phyloP scores from a whole-genome alignment of 30 jellyfish, hydroid and myxozoan genomes.

The Cassiopea xamachana region DNA sequence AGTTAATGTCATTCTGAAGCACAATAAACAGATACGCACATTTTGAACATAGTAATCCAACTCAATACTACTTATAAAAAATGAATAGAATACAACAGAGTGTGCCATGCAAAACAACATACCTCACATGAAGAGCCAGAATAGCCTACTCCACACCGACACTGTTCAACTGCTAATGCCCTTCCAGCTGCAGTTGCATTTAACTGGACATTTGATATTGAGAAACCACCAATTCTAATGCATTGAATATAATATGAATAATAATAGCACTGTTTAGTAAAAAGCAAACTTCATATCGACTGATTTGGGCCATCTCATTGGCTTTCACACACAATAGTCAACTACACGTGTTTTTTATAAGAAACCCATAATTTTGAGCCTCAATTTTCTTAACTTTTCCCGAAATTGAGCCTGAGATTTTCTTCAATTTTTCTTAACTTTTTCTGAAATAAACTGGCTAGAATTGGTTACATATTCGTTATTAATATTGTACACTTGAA shows the following conservation, averaged over 20 bases:
- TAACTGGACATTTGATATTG: slow-evolving; percentile 41
- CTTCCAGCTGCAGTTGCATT: slow-evolving; percentile 38
- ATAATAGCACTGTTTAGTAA: too few species aligned
- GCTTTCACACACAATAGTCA: not conserved
- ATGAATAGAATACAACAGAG: not conserved
- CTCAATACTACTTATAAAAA: not conserved
- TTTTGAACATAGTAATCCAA: too few species aligned
- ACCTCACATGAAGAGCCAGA: slow-evolving; percentile 88
- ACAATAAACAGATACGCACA: too few species aligned
- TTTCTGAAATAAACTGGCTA: too few species aligned
- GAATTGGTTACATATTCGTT: too few species aligned
- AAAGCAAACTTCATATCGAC: not conserved
- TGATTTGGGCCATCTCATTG: not conserved
- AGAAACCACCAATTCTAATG: slow-evolving; percentile 45
- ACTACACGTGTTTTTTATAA: too few species aligned
- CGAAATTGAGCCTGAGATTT: too few species aligned
- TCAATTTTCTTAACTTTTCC: too few species aligned
- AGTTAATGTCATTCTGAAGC: too few species aligned
- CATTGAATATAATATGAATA: not conserved
- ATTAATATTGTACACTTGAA: too few species aligned
- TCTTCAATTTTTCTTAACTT: too few species aligned
- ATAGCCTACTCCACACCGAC: slow-evolving; percentile 78
- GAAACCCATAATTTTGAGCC: too few species aligned
- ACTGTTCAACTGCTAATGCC: slow-evolving; percentile 70
- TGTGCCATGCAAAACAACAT: not conserved